A percentile compares a stretch with the other conserved stretches of the same genome.
phyloP scores from a whole-genome alignment of 2,113 vertebrate species.

The Aix galericulata region DNA sequence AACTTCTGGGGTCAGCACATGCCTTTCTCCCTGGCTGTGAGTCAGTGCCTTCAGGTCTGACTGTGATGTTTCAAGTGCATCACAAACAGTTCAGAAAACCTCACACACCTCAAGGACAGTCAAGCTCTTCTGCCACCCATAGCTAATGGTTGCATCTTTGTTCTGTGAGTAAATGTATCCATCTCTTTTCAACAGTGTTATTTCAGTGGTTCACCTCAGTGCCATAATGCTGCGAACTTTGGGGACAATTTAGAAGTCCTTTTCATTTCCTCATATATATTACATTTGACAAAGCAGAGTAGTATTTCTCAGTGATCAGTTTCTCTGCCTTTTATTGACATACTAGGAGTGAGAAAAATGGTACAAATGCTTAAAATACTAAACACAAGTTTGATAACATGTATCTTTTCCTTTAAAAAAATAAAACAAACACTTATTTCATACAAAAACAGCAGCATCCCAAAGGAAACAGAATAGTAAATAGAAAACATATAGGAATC shows the following conservation, averaged over 20 bases:
- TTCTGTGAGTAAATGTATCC: background rate
- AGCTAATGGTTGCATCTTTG: background rate
- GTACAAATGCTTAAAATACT: background rate
- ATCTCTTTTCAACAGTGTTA: background rate
- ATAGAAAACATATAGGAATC: background rate
- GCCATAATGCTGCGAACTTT: background rate
- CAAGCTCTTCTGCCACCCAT: background rate
- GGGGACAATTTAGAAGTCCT: background rate
- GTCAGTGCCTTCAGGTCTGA: background rate
- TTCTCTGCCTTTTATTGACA: background rate
- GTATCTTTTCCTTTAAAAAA: background rate
- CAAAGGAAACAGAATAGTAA: background rate
- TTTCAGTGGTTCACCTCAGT: background rate
- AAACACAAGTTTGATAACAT: background rate
- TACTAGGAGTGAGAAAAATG: background rate
- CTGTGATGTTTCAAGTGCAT: background rate
- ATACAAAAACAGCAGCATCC: background rate
- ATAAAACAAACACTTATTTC: background rate
- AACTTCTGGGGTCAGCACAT: too few species aligned
- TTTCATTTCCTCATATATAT: background rate
- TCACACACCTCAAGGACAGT: background rate
- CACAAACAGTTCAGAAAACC: background rate
- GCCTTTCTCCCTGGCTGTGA: background rate
- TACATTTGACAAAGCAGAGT: background rate
- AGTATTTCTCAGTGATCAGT: background rate